Percentiles rank a stretch among this genome's conserved stretches.
Evolutionary conservation across 2,888 invertebrate species (phyloP).

Genomic region (Papilio elwesi): DNA sequence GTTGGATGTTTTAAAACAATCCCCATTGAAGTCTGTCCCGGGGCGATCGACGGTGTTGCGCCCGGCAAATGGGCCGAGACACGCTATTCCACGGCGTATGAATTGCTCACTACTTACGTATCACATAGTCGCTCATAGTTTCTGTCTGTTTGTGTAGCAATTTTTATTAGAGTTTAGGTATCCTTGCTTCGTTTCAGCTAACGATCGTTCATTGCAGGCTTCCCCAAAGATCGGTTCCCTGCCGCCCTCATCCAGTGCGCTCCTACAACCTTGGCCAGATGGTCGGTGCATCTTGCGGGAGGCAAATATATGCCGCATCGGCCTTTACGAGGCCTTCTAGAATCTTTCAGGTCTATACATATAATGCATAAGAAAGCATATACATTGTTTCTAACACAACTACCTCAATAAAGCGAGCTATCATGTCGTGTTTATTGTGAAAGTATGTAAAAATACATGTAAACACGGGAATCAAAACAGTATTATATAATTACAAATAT

Average conservation of each 20-base stretch:
- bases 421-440: neutral
- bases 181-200: neutral
- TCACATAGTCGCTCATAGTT: constrained; percentile 48
- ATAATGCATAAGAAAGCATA: no score
- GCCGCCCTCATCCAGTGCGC: no score
- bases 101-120: constrained; percentile 30
- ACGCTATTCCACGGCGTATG: constrained; percentile 57
- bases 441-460: neutral
- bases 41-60: constrained; percentile 57
- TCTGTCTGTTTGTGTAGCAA: constrained; percentile 7
- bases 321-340: no score
- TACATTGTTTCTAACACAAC: no score
- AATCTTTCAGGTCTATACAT: no score
- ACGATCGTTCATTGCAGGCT: neutral
- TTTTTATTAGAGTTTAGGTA: neutral
- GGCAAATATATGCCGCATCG: no score
- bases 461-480: constrained; percentile 6
- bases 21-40: constrained; percentile 50
- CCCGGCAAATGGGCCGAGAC: constrained; percentile 64
- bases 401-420: no score
- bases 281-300: no score
- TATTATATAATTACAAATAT: constrained; percentile 28
- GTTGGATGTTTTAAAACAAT: constrained; percentile 64
- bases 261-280: no score
- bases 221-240: no score